These are phyloP conservation scores for Kradibia gibbosae DNA, from an alignment of 1,140 invertebrate genomes.

Conservation along the genomic window DNA sequence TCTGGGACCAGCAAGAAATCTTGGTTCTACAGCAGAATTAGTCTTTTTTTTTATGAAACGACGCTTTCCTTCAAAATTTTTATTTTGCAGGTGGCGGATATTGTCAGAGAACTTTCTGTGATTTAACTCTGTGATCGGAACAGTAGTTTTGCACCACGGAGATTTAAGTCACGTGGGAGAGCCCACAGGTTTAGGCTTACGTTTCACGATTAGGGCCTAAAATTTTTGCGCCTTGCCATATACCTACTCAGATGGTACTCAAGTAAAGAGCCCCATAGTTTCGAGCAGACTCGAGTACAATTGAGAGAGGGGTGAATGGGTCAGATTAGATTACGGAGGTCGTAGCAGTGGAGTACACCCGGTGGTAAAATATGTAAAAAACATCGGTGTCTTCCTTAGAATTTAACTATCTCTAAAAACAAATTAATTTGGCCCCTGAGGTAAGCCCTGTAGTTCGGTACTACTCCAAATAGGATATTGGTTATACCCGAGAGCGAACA, in stretches of 20 bases:
- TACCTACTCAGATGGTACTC: too few species aligned
- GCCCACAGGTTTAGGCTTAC: background rate
- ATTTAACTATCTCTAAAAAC: slow-evolving; percentile 58
- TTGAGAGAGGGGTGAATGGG: background rate
- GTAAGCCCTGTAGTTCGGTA: slow-evolving; percentile 47
- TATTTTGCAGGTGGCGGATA: slow-evolving; percentile 42
- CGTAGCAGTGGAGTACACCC: background rate
- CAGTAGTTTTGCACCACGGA: background rate
- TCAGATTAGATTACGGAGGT: background rate
- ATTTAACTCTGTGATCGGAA: slow-evolving; percentile 49
- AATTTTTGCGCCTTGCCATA: slow-evolving; percentile 49
- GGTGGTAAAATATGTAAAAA: slow-evolving; percentile 46
- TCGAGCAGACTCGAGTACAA: background rate
- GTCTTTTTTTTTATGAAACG: background rate
- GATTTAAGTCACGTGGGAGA: slow-evolving; percentile 55
- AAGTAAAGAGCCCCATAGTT: too few species aligned
- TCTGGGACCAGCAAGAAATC: background rate
- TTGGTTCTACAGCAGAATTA: background rate
- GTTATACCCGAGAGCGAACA: slow-evolving; percentile 43
- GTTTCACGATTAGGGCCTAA: slow-evolving; percentile 44
- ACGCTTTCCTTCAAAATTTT: slow-evolving; percentile 7
- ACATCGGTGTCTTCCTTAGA: slow-evolving; percentile 59
- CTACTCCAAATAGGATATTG: slow-evolving; percentile 53
- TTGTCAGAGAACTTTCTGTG: slow-evolving; percentile 53
- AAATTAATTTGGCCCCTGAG: slow-evolving; percentile 57